Percentiles rank a stretch among this genome's conserved stretches.
Evolutionary conservation across 2,888 invertebrate genomes (phyloP).

Genomic region (Mesodorylaimus sp.): DNA sequence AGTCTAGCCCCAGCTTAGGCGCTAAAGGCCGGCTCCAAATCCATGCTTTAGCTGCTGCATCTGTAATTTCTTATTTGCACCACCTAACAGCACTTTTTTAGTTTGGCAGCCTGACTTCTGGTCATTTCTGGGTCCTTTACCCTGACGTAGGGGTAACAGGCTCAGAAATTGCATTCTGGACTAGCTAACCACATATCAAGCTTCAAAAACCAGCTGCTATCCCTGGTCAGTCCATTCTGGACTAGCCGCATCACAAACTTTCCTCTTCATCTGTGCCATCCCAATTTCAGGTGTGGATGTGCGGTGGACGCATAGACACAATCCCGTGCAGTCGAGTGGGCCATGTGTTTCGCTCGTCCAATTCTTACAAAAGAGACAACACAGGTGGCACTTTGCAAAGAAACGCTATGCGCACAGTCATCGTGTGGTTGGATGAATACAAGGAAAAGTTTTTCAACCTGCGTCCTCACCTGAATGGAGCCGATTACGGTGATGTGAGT

Average conservation of each 20-base stretch:
- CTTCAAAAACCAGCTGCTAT: no score
- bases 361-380: constrained; percentile 95
- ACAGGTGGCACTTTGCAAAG: constrained; percentile 63
- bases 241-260: no score
- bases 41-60: no score
- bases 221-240: no score
- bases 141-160: no score
- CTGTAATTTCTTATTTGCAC: no score
- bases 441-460: constrained; percentile 33
- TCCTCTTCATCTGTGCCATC: no score
- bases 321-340: constrained; percentile 87
- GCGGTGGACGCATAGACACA: constrained; percentile 83
- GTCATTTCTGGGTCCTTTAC: background rate
- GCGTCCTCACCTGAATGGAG: background rate
- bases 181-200: no score
- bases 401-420: constrained; percentile 92
- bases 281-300: constrained; percentile 70
- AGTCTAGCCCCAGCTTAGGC: no score
- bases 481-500: constrained; percentile 50
- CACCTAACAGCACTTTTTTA: no score
- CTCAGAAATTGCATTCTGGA: no score
- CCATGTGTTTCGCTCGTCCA: constrained; percentile 91
- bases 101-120: background rate
- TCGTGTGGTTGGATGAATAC: constrained; percentile 99
- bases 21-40: no score